phyloP scores from a whole-genome alignment of 1,140 invertebrate genomes.

The Listronotus oregonensis region DNA sequence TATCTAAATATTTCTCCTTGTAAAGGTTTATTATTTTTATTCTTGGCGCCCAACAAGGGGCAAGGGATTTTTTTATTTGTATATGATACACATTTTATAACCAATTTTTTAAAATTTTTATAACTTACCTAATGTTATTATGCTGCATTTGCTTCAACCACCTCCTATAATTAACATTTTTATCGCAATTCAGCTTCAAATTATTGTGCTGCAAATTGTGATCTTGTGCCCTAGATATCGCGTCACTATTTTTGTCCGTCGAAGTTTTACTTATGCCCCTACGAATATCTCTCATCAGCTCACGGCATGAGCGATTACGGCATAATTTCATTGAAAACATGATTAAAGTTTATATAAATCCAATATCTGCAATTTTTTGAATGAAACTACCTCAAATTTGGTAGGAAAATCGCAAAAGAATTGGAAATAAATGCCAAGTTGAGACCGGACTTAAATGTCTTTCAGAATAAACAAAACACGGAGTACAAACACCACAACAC shows the following conservation, averaged over 20 bases:
- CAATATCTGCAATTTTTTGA: neutral
- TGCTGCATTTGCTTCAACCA: constrained; percentile 50
- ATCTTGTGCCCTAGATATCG: constrained; percentile 58
- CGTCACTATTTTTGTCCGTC: constrained; percentile 63
- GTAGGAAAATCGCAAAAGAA: neutral
- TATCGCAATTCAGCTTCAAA: constrained; percentile 25
- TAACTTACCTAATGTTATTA: constrained; percentile 50
- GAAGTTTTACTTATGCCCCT: constrained; percentile 63
- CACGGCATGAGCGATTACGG: constrained; percentile 58
- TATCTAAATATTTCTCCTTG: no score
- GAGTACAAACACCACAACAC: neutral
- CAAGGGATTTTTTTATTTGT: neutral
- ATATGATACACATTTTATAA: neutral
- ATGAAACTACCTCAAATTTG: neutral
- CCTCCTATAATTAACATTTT: constrained; percentile 47
- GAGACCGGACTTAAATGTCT: no score
- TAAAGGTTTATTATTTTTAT: no score
- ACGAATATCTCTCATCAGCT: constrained; percentile 47
- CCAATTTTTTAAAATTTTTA: neutral
- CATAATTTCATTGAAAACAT: constrained; percentile 59
- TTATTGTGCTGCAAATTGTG: constrained; percentile 24
- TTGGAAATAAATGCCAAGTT: neutral
- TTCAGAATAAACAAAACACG: constrained; percentile 5
- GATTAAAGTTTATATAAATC: constrained; percentile 29
- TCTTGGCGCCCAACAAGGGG: no score